Evolutionary conservation across 2,797 vertebrate genomes (phyloP).

Genomic region (Melanotaenia pygmaea): DNA sequence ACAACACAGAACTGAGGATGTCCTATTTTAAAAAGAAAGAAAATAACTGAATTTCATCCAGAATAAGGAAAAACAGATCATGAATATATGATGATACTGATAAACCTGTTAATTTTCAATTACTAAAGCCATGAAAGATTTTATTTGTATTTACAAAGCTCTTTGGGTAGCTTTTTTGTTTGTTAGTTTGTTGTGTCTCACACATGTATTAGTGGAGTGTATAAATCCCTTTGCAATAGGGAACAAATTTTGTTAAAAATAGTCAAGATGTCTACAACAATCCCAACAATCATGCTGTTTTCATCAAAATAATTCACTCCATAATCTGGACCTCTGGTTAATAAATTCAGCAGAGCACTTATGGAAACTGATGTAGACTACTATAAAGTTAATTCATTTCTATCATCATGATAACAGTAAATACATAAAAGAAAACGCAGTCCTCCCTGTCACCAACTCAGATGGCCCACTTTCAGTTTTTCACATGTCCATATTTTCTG

Average conservation of each 20-base stretch:
- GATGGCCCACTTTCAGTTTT: slow-evolving; percentile 24
- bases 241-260: neutral
- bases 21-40: slow-evolving; percentile 26
- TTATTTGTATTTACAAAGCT: neutral
- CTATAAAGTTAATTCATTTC: neutral
- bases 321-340: slow-evolving; percentile 1
- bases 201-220: neutral
- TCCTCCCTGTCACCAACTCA: neutral
- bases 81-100: neutral
- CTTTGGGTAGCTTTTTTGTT: neutral
- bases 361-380: neutral
- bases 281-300: slow-evolving; percentile 1
- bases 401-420: neutral
- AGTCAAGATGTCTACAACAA: neutral
- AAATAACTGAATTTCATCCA: slow-evolving; percentile 16
- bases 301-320: neutral
- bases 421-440: neutral
- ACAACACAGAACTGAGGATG: slow-evolving; percentile 30
- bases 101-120: neutral
- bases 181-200: neutral
- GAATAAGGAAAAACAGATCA: neutral
- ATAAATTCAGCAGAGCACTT: neutral
- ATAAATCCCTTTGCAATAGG: neutral
- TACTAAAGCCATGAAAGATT: neutral
- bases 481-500: slow-evolving; percentile 46